phyloP scores from a whole-genome alignment of 2,113 vertebrate species.

The Pelobates fuscus region DNA sequence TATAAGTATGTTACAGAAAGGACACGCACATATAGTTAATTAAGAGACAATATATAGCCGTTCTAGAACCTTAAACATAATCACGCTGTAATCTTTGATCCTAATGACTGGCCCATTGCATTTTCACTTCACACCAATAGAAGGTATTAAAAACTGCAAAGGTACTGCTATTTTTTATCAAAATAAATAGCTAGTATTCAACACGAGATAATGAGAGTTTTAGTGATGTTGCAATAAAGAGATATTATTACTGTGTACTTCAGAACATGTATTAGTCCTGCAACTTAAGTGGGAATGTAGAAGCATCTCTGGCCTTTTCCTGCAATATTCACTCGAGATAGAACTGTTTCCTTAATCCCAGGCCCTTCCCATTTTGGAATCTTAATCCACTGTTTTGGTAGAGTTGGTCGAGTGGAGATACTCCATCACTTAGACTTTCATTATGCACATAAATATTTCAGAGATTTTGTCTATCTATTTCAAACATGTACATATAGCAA shows the following conservation, averaged over 20 bases:
- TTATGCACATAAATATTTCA: background rate
- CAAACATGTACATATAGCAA: no score
- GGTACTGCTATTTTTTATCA: background rate
- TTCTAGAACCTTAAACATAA: background rate
- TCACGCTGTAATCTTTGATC: background rate
- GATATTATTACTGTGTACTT: background rate
- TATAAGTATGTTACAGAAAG: no score
- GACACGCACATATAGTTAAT: no score
- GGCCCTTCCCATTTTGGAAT: constrained; percentile 11
- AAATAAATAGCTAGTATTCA: background rate
- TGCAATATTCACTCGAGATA: constrained; percentile 10
- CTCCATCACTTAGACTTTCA: background rate
- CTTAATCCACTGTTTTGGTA: constrained; percentile 15
- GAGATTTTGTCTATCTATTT: background rate
- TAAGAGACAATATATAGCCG: background rate
- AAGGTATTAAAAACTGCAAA: background rate
- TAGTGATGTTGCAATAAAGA: background rate
- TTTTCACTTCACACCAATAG: background rate
- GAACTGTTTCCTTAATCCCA: constrained; percentile 22
- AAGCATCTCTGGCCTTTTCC: constrained; percentile 5
- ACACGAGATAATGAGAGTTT: constrained; percentile 1
- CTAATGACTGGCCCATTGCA: background rate
- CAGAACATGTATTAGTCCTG: constrained; percentile 4
- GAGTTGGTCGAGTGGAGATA: background rate
- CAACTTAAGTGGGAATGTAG: background rate